Conservation (phyloP, 2,797 vertebrate genomes). For the Alfaro cultratus region DNA sequence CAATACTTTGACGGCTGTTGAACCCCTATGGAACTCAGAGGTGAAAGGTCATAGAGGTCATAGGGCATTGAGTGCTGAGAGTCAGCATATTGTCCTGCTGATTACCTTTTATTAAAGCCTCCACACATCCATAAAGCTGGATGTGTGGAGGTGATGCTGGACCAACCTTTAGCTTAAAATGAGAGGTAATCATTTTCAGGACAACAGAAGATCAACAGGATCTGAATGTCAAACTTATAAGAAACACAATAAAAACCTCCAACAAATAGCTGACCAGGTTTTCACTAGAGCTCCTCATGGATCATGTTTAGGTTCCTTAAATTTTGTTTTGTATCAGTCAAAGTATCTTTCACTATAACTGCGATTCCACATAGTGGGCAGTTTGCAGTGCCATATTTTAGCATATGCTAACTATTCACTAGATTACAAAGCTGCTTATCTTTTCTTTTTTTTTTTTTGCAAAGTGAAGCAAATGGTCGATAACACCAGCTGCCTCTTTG, state of each 20-base stretch:
- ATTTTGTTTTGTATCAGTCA: neutral
- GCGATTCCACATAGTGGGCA: neutral
- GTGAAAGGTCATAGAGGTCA: constrained; percentile 51
- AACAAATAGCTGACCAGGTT: neutral
- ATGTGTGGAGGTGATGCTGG: neutral
- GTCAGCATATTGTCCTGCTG: constrained; percentile 47
- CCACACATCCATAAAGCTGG: neutral
- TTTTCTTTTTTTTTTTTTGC: neutral
- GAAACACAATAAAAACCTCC: neutral
- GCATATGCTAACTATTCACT: neutral
- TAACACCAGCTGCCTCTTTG: neutral
- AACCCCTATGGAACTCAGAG: constrained; percentile 6
- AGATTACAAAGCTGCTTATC: neutral
- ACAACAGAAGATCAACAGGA: neutral
- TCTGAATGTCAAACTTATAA: neutral
- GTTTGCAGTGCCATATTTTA: neutral
- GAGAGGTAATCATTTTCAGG: neutral
- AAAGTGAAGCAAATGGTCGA: neutral
- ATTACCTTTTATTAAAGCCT: constrained; percentile 2
- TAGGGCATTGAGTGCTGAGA: constrained; percentile 36
- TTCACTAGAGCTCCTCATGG: neutral
- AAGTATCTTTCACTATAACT: neutral
- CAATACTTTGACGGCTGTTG: constrained; percentile 42
- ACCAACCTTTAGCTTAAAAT: neutral
- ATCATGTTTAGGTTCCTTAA: neutral